Evolutionary conservation across 2,888 invertebrate species (phyloP), one percentile per base, ranked within the genome.

Genomic region (Cancer borealis): DNA sequence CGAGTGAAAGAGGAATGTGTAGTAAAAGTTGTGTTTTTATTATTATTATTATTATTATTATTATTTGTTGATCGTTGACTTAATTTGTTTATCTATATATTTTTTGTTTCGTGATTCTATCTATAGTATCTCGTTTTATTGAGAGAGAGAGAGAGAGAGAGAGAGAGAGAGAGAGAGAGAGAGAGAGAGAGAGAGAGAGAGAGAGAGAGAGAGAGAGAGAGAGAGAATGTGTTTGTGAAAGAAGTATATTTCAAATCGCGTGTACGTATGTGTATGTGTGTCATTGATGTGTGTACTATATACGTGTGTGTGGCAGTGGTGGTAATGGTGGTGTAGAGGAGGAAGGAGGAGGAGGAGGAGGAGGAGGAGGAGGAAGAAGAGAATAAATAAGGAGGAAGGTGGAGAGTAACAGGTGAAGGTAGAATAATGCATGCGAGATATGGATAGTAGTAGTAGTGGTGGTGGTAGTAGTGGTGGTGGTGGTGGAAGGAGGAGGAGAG

Each of bases 211-310:
- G 49, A 49, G 49, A 49, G 49, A 49, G 49, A 49, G 49, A 54
- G 12, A 12, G 12, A 0, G 54, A 12, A 17, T 12, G 66, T 66
- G 14, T 21, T 21, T n/a, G 66, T 66, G 66, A n/a, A 5, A n/a
- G 21, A 3, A n/a, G n/a, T 3, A 6, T 66, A n/a, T 66, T 21
- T 66, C 39, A 39, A 39, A 39, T 39, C 39, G 66, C n/a, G 66
- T 66, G 66, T 66, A n/a, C n/a, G 66, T 66, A n/a, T 66, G 66
- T 66, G 66, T 66, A n/a, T 66, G 66, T 66, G 66, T 66, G 66
- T 66, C 66, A 66, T 66, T n/a, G 66, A 66, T 66, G 5, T n/a
- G 66, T n/a, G n/a, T 66, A n/a, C 3, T 5, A n/a, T 66, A 8
- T 6, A 66, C n/a, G 66, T 66, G n/a, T 21, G 6, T 6, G 66